Base-by-base conservation (phyloP, 1,140 invertebrate genomes). In the Vanessa tameamea region DNA sequence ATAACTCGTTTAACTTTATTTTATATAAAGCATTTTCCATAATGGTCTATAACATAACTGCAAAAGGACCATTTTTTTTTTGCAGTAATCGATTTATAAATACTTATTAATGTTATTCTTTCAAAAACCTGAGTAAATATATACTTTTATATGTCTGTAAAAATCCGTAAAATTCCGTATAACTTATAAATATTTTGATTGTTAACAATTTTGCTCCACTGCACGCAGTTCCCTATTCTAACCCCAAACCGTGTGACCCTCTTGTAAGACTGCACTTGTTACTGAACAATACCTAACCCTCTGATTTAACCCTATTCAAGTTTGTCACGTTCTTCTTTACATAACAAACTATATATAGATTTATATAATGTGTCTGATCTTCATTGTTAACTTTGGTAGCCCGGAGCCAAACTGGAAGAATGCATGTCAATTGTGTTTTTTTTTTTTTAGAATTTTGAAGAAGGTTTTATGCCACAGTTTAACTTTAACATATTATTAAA, bases 251-350 rank as follows among this genome's bases (percentile, higher is more conserved):
- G 77, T 82, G 78, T 76, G 79, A 83, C 82, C 83, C 82, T 78
- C 76, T 69, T 70, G 67, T 53, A 78, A 78, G 73, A 69, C 72
- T 83, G 77, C 84, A 86, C 84, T 86, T 86, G 84, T 79, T 80
- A 65, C 70, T 51, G 51, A 37, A 78, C 80, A 81, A 86, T 79
- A 69, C 48, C 70, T 68, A 74, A 82, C 84, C 84, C 84, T 85
- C 73, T 71, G 68, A 68, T 75, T 78, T 72, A 64, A 68, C 20
- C 64, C 78, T 61, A 76, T 76, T 73, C 74, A 76, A 76, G 64
- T 64, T 61, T 66, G 73, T 75, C 72, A 74, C 72, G 66, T 68
- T 69, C 50, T 26, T 26, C 59, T 47, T 47, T 70, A 64, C 53
- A 59, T 68, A 68, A 68, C 57, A 50, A 59, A 65, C 51, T 69